Base-by-base conservation (phyloP, 1,140 invertebrate genomes). In the Cherax destructor region DNA sequence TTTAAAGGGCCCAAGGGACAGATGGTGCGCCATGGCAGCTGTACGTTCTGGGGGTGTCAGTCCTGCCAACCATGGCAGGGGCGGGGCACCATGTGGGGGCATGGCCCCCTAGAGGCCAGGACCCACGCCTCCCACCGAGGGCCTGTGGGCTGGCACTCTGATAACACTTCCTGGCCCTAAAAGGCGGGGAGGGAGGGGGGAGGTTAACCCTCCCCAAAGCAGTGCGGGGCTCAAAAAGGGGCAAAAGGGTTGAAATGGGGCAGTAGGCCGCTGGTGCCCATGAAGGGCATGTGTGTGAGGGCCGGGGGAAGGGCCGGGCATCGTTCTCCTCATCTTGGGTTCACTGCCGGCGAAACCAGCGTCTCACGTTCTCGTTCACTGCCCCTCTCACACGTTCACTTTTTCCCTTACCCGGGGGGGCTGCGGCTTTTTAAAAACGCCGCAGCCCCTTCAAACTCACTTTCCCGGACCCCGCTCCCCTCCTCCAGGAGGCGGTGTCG, bases 251-350 rank as follows among this genome's bases (percentile, higher is more conserved):
- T 86, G 65, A 93, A 89, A 69, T 61, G 90, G 49, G 92, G 92
- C 77, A 93, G 83, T 47, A 93, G 86, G 13, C 92, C 92, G 56
- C 92, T 88, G 10, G 88, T 83, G 50, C 90, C 90, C 69, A 92
- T 91, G 86, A 93, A 93, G 81, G 92, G 92, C 88, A 91, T 93
- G 83, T 93, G 92, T 30, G 92, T 93, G 77, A 88, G 92, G 24
- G 92, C 88, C 76, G 89, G 92, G 77, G 92, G 86, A 93, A 93
- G 80, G 91, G 91, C 11, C 91, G 84, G 78, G 83, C 80, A n/a
- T 92, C 91, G 13, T 78, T 72, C 16, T 93, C 92, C 11, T 93
- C 92, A 59, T 93, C 92, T 59, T 85, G 56, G 81, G 81, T 74
- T 93, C 92, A 59, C 88, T 91, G 10, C 91, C 86, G 49, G 52